Percentiles rank a stretch among this genome's conserved stretches.
Conservation (phyloP, 1,140 invertebrate genomes). For the Diabrotica virgifera region DNA sequence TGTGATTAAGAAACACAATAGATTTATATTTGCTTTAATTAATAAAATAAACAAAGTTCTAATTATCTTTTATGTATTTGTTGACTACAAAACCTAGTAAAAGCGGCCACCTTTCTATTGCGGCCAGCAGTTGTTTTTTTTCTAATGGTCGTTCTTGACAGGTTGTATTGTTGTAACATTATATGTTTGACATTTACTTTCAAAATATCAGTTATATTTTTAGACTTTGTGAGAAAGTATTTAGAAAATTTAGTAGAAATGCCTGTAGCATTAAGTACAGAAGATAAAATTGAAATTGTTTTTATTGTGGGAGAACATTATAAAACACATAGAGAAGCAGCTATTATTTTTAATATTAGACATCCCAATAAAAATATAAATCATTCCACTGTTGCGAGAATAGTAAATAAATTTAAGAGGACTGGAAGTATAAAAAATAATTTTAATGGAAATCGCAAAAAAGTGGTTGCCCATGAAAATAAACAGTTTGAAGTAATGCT, state of each 20-base stretch:
- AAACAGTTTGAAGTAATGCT: slow-evolving; percentile 13
- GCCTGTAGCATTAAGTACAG: not conserved
- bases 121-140: too few relatives aligned
- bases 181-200: too few relatives aligned
- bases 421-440: slow-evolving; percentile 16
- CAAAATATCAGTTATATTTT: not conserved
- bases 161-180: not conserved
- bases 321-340: slow-evolving; percentile 12
- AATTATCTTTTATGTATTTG: too few relatives aligned
- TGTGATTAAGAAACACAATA: too few relatives aligned
- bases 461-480: slow-evolving; percentile 7
- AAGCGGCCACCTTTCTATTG: too few relatives aligned
- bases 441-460: slow-evolving; percentile 18
- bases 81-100: too few relatives aligned
- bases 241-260: too few relatives aligned
- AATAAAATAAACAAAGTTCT: too few relatives aligned
- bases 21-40: too few relatives aligned
- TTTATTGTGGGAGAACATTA: slow-evolving; percentile 5
- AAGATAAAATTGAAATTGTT: slow-evolving; percentile 9
- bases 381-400: slow-evolving; percentile 13
- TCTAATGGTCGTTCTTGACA: too few relatives aligned
- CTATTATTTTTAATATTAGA: slow-evolving; percentile 10
- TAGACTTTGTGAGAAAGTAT: not conserved
- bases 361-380: slow-evolving; percentile 18
- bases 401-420: slow-evolving; percentile 20